Evolutionary conservation across 2,888 invertebrate species (phyloP), one percentile per base, ranked within the genome.

Genomic region (Lasioglossum malachurum): DNA sequence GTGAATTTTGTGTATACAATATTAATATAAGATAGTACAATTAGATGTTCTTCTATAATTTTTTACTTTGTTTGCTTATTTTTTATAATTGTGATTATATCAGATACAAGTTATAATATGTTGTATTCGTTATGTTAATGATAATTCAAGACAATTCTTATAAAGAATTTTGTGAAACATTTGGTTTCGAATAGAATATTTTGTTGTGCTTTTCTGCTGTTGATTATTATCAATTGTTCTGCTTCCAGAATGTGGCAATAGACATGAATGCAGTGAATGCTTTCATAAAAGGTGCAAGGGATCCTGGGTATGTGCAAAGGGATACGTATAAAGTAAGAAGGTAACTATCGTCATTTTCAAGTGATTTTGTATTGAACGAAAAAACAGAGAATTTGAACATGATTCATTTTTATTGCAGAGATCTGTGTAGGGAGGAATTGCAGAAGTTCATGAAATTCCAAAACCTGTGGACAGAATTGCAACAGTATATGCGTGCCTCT

Each of bases 401-500:
- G 64, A 41, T 1, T 44, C 1, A 38, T 64, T 82, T 80, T 60
- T n/a, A 35, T 84, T 67, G 10, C 77, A 94, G 94, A 88, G 92
- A 93, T 76, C 82, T 92, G 38, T 91, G 93, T 67, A 91, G 91
- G 69, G 94, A 93, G 49, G 95, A 96, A 90, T 93, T 96, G 80
- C 94, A 95, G 72, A 96, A 96, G 88, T 95, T 95, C 16, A 93
- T 95, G 78, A 95, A 95, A 79, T 93, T 96, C 83, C 96, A 96
- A 88, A 94, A 95, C 83, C 93, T 95, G 75, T 96, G 96, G 96
- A 94, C 94, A 64, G 96, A 96, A 85, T 92, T 96, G 64, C 94
- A 96, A 44, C 95, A 95, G 79, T 94, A 95, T 80, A 95, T 96
- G 75, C 93, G 95, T 67, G 93, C 93, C 72, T 94, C 95, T 46